Base-by-base conservation (phyloP, 2,888 invertebrate species). In the Herminia tarsipennalis region DNA sequence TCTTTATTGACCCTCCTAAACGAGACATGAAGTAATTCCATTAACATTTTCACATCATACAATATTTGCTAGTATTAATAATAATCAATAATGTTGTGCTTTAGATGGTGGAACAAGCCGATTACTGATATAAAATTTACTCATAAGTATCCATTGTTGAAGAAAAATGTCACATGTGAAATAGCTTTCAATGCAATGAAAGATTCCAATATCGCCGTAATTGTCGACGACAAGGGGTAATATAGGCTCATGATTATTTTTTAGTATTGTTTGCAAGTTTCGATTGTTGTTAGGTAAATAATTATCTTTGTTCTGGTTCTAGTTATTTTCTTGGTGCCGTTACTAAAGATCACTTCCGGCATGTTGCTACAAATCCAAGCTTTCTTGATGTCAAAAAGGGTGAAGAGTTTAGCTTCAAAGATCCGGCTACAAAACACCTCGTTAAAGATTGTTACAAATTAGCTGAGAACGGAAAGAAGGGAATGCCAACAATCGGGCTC, bases 371-470 rank as follows among this genome's bases (percentile, higher is more conserved):
- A 0, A 74, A 73, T 22, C 72, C 75, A 8, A 71, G 55, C 49
- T 33, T 66, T 10, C 70, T 67, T 1, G 38, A 50, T 3, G 32
- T n/a, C n/a, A n/a, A 57, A 28, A 43, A 48, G 1, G 86, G 86
- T 6, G 94, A 94, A 62, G 85, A 92, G 0, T 93, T 95, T 3
- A 85, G 92, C n/a, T 72, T 69, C 28, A 32, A 60, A 16, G 74
- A 70, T 30, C 44, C 48, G 16, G 70, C 65, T 2, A 51, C 55
- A 2, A 93, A 93, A 56, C 93, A 93, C 3, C 80, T 95, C 6
- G 93, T 94, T 61, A 94, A 94, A 60, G 94, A 95, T 64, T 95
- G 94, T 67, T 93, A 94, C 22, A 60, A 3, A 94, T 79, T 92
- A 47, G 86, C 93, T 44, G 49, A 62, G 5, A 67, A 65, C 22